Percentiles rank a stretch among this genome's conserved stretches.
phyloP scores from a whole-genome alignment of 2,888 invertebrate genomes.

The Torymus tubicola region DNA sequence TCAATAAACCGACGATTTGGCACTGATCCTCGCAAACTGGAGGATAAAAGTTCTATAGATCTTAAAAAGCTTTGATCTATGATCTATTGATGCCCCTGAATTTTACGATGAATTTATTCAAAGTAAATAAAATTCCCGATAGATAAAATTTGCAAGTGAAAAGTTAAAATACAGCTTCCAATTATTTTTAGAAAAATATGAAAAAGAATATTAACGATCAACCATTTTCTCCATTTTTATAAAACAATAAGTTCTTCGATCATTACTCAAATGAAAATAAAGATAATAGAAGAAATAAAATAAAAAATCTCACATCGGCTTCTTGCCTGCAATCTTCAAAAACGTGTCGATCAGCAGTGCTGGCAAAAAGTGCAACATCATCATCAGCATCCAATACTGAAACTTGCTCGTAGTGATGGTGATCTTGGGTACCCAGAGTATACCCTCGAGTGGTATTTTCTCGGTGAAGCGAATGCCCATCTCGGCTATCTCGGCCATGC shows the following conservation, averaged over 20 bases:
- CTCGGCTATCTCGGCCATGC: slow-evolving; percentile 81
- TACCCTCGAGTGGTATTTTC: slow-evolving; percentile 82
- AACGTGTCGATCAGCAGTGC: slow-evolving; percentile 86
- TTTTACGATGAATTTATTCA: too few relatives aligned
- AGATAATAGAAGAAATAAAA: neutral
- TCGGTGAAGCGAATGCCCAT: slow-evolving; percentile 78
- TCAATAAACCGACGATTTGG: too few relatives aligned
- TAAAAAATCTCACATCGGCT: slow-evolving; percentile 81
- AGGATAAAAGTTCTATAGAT: too few relatives aligned
- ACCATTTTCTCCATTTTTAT: too few relatives aligned
- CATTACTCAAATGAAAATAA: slow-evolving; percentile 7
- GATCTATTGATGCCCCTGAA: too few relatives aligned
- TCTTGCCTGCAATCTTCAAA: slow-evolving; percentile 82
- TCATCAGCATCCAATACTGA: slow-evolving; percentile 82
- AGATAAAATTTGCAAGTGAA: too few relatives aligned
- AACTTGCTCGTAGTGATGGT: slow-evolving; percentile 80
- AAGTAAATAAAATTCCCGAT: too few relatives aligned
- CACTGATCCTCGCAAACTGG: too few relatives aligned
- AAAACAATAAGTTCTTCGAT: neutral
- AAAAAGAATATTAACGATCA: too few relatives aligned
- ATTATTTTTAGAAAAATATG: too few relatives aligned
- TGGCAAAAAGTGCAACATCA: slow-evolving; percentile 87
- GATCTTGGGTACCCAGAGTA: slow-evolving; percentile 83
- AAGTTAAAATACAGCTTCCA: too few relatives aligned
- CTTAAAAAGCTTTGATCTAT: too few relatives aligned